These are phyloP conservation scores for Platanista minor DNA, from an alignment of 2,113 vertebrate species.

Conservation along the genomic window DNA sequence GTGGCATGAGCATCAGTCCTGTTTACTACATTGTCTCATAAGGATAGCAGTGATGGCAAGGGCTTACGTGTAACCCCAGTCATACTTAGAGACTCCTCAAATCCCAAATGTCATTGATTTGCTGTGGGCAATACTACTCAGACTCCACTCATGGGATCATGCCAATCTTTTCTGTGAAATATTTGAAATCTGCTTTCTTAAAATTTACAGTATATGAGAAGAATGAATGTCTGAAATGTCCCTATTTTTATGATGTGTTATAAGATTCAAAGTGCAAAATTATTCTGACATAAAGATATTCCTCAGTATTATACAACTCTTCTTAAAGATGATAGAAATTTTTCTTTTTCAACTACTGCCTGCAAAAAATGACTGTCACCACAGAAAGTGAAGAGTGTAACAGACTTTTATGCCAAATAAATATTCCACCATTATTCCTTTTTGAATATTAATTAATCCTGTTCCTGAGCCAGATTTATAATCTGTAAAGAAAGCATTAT, in stretches of 20 bases:
- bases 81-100: not conserved
- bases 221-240: not conserved
- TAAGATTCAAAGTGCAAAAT: not conserved
- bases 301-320: not conserved
- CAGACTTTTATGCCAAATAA: not conserved
- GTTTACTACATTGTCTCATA: accelerated
- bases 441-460: not conserved
- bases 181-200: not conserved
- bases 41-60: not conserved
- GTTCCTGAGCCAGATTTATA: not conserved
- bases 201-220: not conserved
- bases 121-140: not conserved
- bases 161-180: not conserved
- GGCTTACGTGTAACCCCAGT: not conserved
- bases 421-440: not conserved
- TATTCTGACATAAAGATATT: not conserved
- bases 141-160: not conserved
- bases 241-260: not conserved
- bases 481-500: not conserved
- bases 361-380: not conserved
- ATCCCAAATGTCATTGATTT: not conserved
- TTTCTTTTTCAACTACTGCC: not conserved
- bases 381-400: not conserved
- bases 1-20: not conserved
- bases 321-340: not conserved